phyloP scores from a whole-genome alignment of 2,888 invertebrate genomes.

The Epistrophella euchroma region DNA sequence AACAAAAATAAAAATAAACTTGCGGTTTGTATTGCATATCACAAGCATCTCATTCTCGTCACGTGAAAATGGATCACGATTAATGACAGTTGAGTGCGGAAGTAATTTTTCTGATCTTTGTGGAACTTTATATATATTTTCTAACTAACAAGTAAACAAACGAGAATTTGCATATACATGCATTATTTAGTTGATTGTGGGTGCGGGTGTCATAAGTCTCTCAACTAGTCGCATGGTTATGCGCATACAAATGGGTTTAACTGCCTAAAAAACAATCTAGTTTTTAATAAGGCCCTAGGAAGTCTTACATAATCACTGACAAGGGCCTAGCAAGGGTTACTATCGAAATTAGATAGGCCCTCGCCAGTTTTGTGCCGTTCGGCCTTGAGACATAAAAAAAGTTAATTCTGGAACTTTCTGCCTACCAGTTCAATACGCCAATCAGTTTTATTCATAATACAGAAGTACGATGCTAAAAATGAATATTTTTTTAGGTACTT shows the following conservation, averaged over 20 bases:
- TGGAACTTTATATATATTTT: conserved; percentile 18
- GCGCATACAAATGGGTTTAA: not conserved
- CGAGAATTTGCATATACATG: conserved; percentile 40
- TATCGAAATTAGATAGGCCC: no score
- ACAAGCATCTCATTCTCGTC: conserved; percentile 46
- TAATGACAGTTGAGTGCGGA: conserved; percentile 55
- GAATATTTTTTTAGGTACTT: no score
- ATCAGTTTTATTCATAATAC: no score
- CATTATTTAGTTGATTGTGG: conserved; percentile 21
- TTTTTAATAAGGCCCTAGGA: no score
- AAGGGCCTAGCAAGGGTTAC: no score
- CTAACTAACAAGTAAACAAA: conserved; percentile 30
- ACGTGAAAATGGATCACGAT: conserved; percentile 56
- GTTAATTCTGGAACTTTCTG: no score
- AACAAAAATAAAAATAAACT: conserved; percentile 15
- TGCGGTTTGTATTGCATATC: conserved; percentile 49
- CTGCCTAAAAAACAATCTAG: no score
- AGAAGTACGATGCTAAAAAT: no score
- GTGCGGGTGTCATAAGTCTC: conserved; percentile 2
- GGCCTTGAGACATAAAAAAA: no score
- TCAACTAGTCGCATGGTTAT: not conserved
- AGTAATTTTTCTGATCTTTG: conserved; percentile 46
- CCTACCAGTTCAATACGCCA: no score
- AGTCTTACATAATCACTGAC: no score
- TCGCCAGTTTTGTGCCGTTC: no score